A percentile compares a stretch with the other conserved stretches of the same genome.
These are phyloP conservation scores for Campoplex nolae DNA, from an alignment of 2,888 invertebrate species.

Conservation along the genomic window DNA sequence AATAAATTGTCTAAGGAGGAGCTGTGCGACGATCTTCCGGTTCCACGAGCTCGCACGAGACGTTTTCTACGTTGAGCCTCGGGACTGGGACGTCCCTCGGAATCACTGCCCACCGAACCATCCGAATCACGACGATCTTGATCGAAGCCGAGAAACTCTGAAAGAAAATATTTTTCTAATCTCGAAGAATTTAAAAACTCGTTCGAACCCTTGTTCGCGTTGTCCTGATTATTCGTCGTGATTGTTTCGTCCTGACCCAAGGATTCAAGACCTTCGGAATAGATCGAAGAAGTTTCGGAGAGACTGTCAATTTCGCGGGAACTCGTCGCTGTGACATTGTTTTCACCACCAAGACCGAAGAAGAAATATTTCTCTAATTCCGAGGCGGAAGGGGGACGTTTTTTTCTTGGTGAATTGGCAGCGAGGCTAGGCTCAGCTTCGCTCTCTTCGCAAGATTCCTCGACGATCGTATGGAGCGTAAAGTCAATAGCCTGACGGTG, in stretches of 20 bases:
- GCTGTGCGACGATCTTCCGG: conserved; percentile 93
- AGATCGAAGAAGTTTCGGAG: conserved; percentile 94
- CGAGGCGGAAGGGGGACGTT: conserved; percentile 91
- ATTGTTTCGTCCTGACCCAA: conserved; percentile 87
- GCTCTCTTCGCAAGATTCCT: conserved; percentile 97
- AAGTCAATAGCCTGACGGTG: conserved; percentile 94
- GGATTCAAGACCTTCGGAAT: conserved; percentile 93
- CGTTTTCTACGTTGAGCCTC: conserved; percentile 92
- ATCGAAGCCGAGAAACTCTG: conserved; percentile 93
- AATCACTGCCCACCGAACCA: conserved; percentile 96
- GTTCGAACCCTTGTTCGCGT: conserved; percentile 86
- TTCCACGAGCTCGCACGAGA: conserved; percentile 92
- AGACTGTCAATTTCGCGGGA: conserved; percentile 85
- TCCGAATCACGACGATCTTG: conserved; percentile 92
- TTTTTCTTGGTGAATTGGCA: conserved; percentile 85
- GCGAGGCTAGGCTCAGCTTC: conserved; percentile 89
- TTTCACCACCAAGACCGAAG: conserved; percentile 93
- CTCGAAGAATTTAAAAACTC: conserved; percentile 89
- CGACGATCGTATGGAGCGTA: conserved; percentile 96
- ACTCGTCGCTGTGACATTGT: conserved; percentile 86
- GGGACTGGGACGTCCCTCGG: conserved; percentile 95
- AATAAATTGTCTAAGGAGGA: conserved; percentile 92
- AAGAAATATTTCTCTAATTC: conserved; percentile 96
- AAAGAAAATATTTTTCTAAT: conserved; percentile 95
- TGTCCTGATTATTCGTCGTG: conserved; percentile 78